Percentiles rank a stretch among this genome's conserved stretches.
These are phyloP conservation scores for Vimba vimba DNA, from an alignment of 2,113 vertebrate species.

Conservation along the genomic window DNA sequence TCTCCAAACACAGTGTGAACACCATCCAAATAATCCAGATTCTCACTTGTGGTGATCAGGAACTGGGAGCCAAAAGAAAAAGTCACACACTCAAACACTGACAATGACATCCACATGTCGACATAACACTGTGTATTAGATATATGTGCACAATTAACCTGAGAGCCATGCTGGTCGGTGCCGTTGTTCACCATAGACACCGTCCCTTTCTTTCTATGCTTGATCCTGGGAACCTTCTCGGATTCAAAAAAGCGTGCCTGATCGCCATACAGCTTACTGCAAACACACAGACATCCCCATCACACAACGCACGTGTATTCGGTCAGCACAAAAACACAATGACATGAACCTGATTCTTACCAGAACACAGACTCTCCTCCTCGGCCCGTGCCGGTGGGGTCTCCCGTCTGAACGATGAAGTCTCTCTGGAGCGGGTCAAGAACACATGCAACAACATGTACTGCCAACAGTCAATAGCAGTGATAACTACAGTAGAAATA, in stretches of 20 bases:
- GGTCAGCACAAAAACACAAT: background rate
- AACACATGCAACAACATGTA: background rate
- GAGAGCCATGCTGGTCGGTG: slow-evolving; percentile 91
- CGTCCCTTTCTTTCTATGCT: slow-evolving; percentile 93
- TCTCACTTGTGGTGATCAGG: slow-evolving; percentile 91
- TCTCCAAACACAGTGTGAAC: slow-evolving; percentile 97
- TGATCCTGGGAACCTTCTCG: slow-evolving; percentile 93
- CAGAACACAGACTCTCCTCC: slow-evolving; percentile 94
- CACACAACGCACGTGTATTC: background rate
- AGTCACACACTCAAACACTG: background rate
- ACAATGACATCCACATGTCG: background rate
- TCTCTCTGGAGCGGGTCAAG: slow-evolving; percentile 79
- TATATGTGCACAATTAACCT: slow-evolving; percentile 74
- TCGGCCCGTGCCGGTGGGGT: slow-evolving; percentile 91
- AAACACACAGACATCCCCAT: slow-evolving; percentile 1
- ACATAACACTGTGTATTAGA: too few species aligned
- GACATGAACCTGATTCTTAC: slow-evolving; percentile 68
- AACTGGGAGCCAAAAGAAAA: slow-evolving; percentile 77
- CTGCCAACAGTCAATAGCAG: background rate
- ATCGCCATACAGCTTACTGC: slow-evolving; percentile 94
- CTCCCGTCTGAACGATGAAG: slow-evolving; percentile 95
- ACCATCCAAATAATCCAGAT: slow-evolving; percentile 93
- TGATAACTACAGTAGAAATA: background rate
- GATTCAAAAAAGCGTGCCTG: slow-evolving; percentile 93
- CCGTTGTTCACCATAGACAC: slow-evolving; percentile 99